Evolutionary conservation across 2,888 invertebrate species (phyloP), one percentile per base, ranked within the genome.

Genomic region (Melieria crassipennis): DNA sequence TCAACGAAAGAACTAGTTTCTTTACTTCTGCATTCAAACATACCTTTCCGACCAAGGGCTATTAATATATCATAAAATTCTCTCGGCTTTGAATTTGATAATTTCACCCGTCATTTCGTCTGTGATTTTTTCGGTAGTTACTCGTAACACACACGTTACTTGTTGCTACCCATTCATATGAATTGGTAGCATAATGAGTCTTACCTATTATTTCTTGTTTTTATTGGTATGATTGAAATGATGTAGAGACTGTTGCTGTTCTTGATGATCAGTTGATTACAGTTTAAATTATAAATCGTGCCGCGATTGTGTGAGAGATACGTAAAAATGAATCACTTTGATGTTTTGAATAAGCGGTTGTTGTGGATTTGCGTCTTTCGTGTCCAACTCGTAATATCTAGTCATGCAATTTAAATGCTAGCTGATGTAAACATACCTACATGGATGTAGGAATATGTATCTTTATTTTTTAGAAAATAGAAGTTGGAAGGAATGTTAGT

Each of bases 331-430:
- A 70, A 69, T 48, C 58, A 57, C 69, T 70, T 58, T 70, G 64
- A 70, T 70, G 64, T 70, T 65, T 70, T 64, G 64, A 57, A 58
- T 63, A 64, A 64, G 69, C 58, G 50, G 57, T 65, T 50, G 64
- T 65, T 70, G 62, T 62, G 60, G 46, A 57, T 57, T 10, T 57
- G 57, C 16, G 57, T 58, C 58, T 70, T 70, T 70, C 69, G 69
- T 70, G 69, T 43, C 48, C 58, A 67, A 67, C 67, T 67, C 67
- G 58, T 64, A 64, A 70, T 56, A 58, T 70, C 64, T 70, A 65
- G 69, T 70, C 69, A 70, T 70, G 69, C 69, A 70, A 70, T 70
- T 70, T 70, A 70, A 70, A 70, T 70, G 64, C 63, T 63, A 45
- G 56, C 69, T 69, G 60, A 62, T 69, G 62, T 69, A 16, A 16